Evolutionary conservation across 2,797 vertebrate species (phyloP), one percentile per base, ranked within the genome.

Genomic region (Myotis vivesi): DNA sequence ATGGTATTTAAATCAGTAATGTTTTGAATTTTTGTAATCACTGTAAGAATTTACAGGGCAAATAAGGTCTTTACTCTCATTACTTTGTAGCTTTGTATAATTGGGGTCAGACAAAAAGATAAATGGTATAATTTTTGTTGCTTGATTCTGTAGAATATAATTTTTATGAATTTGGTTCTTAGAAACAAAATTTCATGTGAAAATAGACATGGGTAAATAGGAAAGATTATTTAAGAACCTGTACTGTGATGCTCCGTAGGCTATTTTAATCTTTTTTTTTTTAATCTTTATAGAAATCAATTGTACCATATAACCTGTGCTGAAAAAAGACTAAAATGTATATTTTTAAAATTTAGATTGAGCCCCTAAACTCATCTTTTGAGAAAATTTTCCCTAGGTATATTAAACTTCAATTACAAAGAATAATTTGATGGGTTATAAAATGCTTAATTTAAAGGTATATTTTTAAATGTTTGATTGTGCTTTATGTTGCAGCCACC

Each of bases 401-500:
- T 93, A 57, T 46, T 28, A 69, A 64, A 46, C 55, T 76, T 71
- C 25, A 28, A 7, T 72, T 55, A 3, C 85, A 68, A 75, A 66
- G 76, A 84, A 23, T 83, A 16, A 23, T 15, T 59, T 19, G 33
- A n/a, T 72, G 25, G 68, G 38, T 64, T 88, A 15, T 62, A 81
- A n/a, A 38, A 46, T 23, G 51, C 22, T 75, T 62, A 13, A 25
- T 71, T 6, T 25, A 15, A 49, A 36, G 71, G 33, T 41, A n/a
- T 75, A 28, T 53, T 66, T 83, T 87, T 23, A 30, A 84, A 11
- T 13, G 44, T 36, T 79, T 38, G 71, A 0, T 81, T 81, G 95
- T 41, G 85, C 23, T 89, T 91, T 55, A 0, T 94, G 68, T 94
- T 49, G 55, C 98, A 99, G 99, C 92, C 99, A 99, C 97, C 99